Evolutionary conservation across 1,140 invertebrate genomes (phyloP).

Genomic region (Diuraphis noxia): DNA sequence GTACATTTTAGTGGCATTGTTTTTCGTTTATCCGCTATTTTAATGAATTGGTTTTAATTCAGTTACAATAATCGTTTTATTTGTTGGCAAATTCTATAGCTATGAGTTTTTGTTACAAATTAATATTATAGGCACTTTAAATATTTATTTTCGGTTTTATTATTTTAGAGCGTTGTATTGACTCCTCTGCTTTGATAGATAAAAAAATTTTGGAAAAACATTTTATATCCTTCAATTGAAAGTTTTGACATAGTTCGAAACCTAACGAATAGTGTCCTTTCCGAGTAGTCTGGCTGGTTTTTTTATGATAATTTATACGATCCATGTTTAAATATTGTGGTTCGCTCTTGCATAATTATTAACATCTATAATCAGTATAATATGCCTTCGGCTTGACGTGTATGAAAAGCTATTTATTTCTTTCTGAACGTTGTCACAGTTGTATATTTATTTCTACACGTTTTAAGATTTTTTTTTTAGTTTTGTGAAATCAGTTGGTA

Average conservation of each 20-base stretch:
- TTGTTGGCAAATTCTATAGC: not conserved
- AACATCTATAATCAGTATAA: not conserved
- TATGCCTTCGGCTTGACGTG: not conserved
- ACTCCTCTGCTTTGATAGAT: not conserved
- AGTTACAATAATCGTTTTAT: not conserved
- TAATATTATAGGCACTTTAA: not conserved
- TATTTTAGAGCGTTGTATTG: not conserved
- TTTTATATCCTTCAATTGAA: not conserved
- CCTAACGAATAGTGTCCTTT: too few relatives aligned
- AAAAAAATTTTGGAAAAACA: not conserved
- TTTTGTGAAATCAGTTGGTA: not conserved
- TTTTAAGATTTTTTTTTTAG: not conserved
- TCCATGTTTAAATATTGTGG: not conserved
- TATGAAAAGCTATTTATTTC: not conserved
- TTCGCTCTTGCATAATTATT: conserved; percentile 11
- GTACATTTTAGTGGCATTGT: not conserved
- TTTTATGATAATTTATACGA: conserved; percentile 18
- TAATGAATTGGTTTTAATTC: not conserved
- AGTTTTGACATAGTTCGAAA: not conserved
- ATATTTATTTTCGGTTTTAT: not conserved
- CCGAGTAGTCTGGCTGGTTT: not conserved
- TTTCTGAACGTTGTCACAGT: not conserved
- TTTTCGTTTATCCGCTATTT: not conserved
- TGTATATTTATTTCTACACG: not conserved
- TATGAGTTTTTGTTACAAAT: not conserved